Evolutionary conservation across 2,888 invertebrate genomes (phyloP), one percentile per base, ranked within the genome.

Genomic region (Cosmia pyralina): DNA sequence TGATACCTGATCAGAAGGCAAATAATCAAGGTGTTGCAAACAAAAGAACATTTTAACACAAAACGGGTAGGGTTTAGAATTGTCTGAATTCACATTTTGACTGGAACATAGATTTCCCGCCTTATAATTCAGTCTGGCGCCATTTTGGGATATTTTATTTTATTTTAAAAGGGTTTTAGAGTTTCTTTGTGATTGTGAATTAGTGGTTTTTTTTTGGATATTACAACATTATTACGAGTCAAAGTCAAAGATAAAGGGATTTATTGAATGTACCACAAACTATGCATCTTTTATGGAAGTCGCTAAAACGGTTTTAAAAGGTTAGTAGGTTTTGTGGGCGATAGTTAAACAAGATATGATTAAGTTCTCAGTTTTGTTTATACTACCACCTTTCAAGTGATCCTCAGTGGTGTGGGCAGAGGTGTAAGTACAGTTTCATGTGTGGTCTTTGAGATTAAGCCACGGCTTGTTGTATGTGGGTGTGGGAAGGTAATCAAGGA

Each of bases 1-100:
- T 83, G 87, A 89, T 95, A 94, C 95, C 95, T 94, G 94, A 87
- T 88, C 87, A 88, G 77, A 91, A 91, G 88, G 89, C 88, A 82
- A 83, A 84, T 89, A 80, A 77, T 81, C 69, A 72, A 82, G 73
- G 73, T 70, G 59, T 68, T 70, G 55, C n/a, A 28, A 57, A 68
- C 63, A 62, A 80, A 77, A 73, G 53, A 68, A 55, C 11, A 59
- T 68, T 72, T 76, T 59, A 70, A 60, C 48, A 46, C 74, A 66
- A 67, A 82, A 58, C 34, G 52, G 75, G 83, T 90, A 92, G 77
- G 87, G 93, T 90, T 87, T 69, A 88, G 46, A 86, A 72, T 93
- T 81, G 90, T 67, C 81, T 84, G 84, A 78, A 59, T 84, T 74
- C 71, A 7, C 0, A 71, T 66, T 86, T 85, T 82, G 65, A 80